Percentiles rank a stretch among this genome's conserved stretches.
Conservation (phyloP, 1,140 invertebrate genomes). For the Nephotettix cincticeps region DNA sequence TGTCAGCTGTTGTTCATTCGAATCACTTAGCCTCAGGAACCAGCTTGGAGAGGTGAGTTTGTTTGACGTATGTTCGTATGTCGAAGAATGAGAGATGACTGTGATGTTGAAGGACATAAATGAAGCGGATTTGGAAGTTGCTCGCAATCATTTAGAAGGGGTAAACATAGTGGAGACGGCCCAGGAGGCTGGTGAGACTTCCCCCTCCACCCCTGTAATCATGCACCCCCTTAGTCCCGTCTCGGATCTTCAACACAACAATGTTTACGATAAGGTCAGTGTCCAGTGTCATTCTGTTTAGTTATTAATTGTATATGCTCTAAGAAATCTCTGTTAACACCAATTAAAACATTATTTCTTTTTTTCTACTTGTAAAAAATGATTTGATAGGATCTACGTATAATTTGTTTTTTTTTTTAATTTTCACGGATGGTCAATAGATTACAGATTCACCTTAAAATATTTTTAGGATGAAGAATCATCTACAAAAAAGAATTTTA, state of each 20-base stretch:
- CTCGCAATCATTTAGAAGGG: neutral
- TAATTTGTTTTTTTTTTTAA: too few species aligned
- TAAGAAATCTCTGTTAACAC: too few species aligned
- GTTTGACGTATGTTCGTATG: neutral
- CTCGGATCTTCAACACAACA: slow-evolving; percentile 29
- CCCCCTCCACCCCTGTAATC: slow-evolving; percentile 31
- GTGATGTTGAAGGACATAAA: slow-evolving; percentile 49
- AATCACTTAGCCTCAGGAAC: too few species aligned
- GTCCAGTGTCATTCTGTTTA: too few species aligned
- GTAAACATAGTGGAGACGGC: slow-evolving; percentile 41
- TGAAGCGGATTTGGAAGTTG: slow-evolving; percentile 20
- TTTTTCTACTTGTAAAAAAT: too few species aligned
- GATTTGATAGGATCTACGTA: too few species aligned
- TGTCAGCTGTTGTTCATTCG: neutral
- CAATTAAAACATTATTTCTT: too few species aligned
- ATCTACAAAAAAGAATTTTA: too few species aligned
- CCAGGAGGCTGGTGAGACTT: slow-evolving; percentile 37
- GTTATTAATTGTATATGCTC: too few species aligned
- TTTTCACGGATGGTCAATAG: too few species aligned
- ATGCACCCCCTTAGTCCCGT: slow-evolving; percentile 45
- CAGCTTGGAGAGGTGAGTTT: neutral
- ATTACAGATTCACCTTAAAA: too few species aligned
- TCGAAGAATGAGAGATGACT: slow-evolving; percentile 14
- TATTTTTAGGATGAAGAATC: too few species aligned
- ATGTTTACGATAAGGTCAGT: slow-evolving; percentile 26